Conservation (phyloP, 2,113 vertebrate species). For the Erythrocercus mccallii region DNA sequence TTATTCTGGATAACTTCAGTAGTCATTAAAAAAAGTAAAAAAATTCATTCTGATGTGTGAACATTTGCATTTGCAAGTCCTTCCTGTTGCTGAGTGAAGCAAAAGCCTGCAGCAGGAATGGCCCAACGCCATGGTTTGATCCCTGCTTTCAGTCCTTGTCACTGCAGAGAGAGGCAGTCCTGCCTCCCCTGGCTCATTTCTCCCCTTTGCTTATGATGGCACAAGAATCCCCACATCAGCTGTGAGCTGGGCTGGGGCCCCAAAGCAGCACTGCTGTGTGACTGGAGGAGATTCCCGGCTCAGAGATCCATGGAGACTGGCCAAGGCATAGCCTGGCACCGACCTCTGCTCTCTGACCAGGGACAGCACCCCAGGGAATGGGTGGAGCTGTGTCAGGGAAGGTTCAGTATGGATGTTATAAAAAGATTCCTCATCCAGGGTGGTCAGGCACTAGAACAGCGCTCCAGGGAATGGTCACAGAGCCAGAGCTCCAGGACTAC, state of each 20-base stretch:
- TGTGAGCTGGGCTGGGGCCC: not conserved
- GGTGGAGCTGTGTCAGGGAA: not conserved
- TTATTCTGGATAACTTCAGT: not conserved
- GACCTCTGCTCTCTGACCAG: not conserved
- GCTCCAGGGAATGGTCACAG: not conserved
- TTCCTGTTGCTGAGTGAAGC: not conserved
- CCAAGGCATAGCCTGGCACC: not conserved
- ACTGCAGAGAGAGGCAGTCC: not conserved
- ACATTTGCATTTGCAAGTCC: not conserved
- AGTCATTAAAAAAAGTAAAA: not conserved
- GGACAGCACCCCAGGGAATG: not conserved
- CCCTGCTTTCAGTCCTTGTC: accelerated
- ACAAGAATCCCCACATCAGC: accelerated
- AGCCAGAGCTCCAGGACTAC: not conserved
- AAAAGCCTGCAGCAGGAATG: not conserved
- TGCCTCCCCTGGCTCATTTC: not conserved
- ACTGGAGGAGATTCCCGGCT: not conserved
- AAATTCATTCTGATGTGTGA: not conserved
- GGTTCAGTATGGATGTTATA: not conserved
- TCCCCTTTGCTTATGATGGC: not conserved
- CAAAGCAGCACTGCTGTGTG: not conserved
- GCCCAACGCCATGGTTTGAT: not conserved
- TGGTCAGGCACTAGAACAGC: not conserved
- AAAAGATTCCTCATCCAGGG: not conserved
- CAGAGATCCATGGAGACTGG: accelerated